phyloP scores from a whole-genome alignment of 1,140 invertebrate genomes.

The Dendrolimus kikuchii region DNA sequence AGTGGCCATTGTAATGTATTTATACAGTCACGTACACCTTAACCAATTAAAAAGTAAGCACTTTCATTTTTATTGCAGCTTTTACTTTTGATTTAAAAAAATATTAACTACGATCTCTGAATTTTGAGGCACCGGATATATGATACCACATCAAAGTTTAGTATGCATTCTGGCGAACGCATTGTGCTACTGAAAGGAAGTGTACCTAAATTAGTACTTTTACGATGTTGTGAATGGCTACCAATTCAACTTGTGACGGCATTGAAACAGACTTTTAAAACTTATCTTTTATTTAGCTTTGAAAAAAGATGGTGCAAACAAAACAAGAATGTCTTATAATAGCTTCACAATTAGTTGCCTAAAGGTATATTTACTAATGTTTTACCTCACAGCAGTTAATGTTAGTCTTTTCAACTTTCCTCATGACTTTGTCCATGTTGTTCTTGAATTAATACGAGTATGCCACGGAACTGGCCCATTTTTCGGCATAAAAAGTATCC shows the following conservation, averaged over 20 bases:
- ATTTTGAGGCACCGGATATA: conserved; percentile 14
- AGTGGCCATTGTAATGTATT: conserved; percentile 18
- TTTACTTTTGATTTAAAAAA: conserved; percentile 18
- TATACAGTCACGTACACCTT: conserved; percentile 20
- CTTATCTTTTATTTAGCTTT: too few species aligned
- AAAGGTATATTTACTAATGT: too few species aligned
- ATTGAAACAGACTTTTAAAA: too few species aligned
- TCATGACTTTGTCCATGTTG: too few species aligned
- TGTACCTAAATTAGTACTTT: conserved; percentile 10
- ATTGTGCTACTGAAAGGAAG: conserved; percentile 15
- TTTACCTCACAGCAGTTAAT: too few species aligned
- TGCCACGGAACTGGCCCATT: too few species aligned
- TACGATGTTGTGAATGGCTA: conserved; percentile 20
- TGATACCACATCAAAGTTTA: conserved; percentile 26
- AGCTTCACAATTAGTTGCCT: too few species aligned
- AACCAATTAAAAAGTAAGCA: conserved; percentile 8
- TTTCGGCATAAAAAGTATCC: too few species aligned
- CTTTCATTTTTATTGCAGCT: conserved; percentile 15
- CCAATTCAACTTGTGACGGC: conserved; percentile 5
- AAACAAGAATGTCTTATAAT: too few species aligned
- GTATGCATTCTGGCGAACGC: conserved; percentile 7
- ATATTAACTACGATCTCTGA: neutral
- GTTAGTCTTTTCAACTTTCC: too few species aligned
- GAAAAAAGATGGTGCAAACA: too few species aligned
- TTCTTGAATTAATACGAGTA: too few species aligned